Evolutionary conservation across 2,797 vertebrate species (phyloP).

Genomic region (Microctenopoma steveboyesi): DNA sequence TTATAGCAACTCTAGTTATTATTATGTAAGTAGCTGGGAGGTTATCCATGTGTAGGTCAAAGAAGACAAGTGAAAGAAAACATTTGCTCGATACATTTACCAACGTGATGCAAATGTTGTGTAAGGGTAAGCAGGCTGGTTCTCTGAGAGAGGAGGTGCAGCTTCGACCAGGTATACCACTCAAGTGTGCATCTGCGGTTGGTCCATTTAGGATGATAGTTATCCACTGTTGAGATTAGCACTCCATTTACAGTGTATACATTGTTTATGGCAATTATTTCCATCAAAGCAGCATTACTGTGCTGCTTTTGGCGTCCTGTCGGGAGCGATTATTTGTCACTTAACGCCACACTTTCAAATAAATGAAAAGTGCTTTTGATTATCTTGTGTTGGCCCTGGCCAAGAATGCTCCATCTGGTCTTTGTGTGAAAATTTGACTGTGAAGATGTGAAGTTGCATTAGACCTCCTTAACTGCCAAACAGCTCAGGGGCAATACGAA

Average conservation of each 20-base stretch:
- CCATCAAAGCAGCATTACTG: slow-evolving; percentile 1
- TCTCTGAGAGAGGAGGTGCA: background rate
- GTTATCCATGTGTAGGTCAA: slow-evolving; percentile 47
- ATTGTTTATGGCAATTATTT: slow-evolving; percentile 13
- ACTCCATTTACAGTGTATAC: background rate
- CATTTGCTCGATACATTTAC: slow-evolving; percentile 6
- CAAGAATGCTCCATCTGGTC: slow-evolving; percentile 46
- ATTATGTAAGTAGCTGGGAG: slow-evolving; percentile 15
- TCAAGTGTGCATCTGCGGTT: slow-evolving; percentile 23
- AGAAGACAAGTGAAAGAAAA: slow-evolving; percentile 17
- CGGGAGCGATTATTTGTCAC: slow-evolving; percentile 26
- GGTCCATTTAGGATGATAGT: background rate
- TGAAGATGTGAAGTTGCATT: slow-evolving; percentile 31
- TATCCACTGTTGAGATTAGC: background rate
- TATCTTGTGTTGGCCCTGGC: slow-evolving; percentile 34
- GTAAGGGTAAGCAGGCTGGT: background rate
- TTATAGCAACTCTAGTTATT: slow-evolving; percentile 53
- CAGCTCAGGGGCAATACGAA: slow-evolving; percentile 11
- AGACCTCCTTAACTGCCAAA: slow-evolving; percentile 19
- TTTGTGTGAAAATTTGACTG: slow-evolving; percentile 43
- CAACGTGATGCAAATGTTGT: slow-evolving; percentile 14
- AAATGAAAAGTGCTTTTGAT: slow-evolving; percentile 69
- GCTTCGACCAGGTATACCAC: background rate
- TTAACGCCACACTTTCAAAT: slow-evolving; percentile 41
- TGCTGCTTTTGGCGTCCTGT: slow-evolving; percentile 4